Base-by-base conservation (phyloP, 2,113 vertebrate genomes). In the Panthera tigris region DNA sequence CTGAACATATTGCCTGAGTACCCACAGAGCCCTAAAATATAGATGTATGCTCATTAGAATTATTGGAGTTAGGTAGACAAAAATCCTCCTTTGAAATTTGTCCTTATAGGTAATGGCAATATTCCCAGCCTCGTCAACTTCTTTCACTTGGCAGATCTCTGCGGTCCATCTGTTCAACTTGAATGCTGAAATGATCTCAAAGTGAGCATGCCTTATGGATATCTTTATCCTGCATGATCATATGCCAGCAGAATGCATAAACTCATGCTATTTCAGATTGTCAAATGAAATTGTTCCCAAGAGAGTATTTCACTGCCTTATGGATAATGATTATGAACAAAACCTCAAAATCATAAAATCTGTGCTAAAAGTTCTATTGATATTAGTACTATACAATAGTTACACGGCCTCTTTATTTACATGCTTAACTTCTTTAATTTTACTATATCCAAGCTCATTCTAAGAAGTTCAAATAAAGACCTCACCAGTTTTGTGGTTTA, bases 111-210 rank as follows among this genome's bases (percentile, higher is more conserved):
- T 61, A 4, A 94, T 90, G 97, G 81, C 65, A 87, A 39, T n/a
- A 52, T 94, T 90, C 36, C 92, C 69, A 97, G 8, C 2, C 71
- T 55, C 71, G 33, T 83, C 55, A 45, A 81, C 36, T 73, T 92
- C 85, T 61, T 69, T 91, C 71, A 7, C 25, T 81, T 91, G 84
- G 80, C 91, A 92, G 29, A 81, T 63, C 65, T 94, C 69, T 74
- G 61, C 15, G 27, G 39, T 18, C 36, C 69, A 65, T 91, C 87
- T 95, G 94, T 12, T 80, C 61, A 97, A 74, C 73, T 85, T 80
- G 83, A 91, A 95, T 48, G 45, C 76, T 95, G 61, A 94, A 97
- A 90, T 5, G 78, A 13, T 88, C 27, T 84, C 52, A 95, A 92
- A 82, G 29, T 41, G 80, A 96, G 7, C 52, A 10, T 33, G 57